Base-by-base conservation (phyloP, 1,140 invertebrate species). In the Muscidifurax raptorellus region DNA sequence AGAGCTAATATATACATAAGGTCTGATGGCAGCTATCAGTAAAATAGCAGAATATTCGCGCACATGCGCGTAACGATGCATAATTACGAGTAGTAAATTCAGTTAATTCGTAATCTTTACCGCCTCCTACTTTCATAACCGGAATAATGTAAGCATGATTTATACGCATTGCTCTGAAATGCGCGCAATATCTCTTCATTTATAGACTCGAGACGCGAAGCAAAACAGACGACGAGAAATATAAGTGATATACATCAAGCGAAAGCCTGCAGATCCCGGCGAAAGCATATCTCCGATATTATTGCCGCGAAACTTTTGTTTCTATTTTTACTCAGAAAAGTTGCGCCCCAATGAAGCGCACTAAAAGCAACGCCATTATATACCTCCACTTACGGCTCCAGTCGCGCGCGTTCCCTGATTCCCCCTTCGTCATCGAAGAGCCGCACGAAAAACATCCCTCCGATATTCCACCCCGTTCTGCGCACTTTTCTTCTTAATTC, bases 261-360 rank as follows among this genome's bases (percentile, higher is more conserved):
- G 36, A 40, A 10, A 0, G 36, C 36, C 36, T n/a, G n/a, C n/a
- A 10, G 36, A 40, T 40, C 36, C n/a, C 36, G 36, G 36, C 36
- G 36, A 40, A 40, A 40, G 36, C 36, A 40, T n/a, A n/a, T 40
- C 36, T 40, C 36, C 15, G 13, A 47, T n/a, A n/a, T 47, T 47
- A 18, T 47, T 75, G 36, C 9, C 18, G 36, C 6, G 72, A 75
- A 74, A 75, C 32, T 47, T 74, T 75, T 22, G 18, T 40, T 25
- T 75, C 32, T 27, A 9, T 44, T 9, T 40, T 36, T n/a, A 22
- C 22, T 44, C 28, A 7, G 32, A 22, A 40, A 75, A 75, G 36
- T 44, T 75, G 36, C 18, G 36, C 15, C 72, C 36, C 25, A 75
- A 75, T 75, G 13, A 75, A 75, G 36, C n/a, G n/a, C 36, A 75